These are phyloP conservation scores for Bruchidius siliquastri DNA, from an alignment of 2,888 invertebrate species.

Conservation along the genomic window DNA sequence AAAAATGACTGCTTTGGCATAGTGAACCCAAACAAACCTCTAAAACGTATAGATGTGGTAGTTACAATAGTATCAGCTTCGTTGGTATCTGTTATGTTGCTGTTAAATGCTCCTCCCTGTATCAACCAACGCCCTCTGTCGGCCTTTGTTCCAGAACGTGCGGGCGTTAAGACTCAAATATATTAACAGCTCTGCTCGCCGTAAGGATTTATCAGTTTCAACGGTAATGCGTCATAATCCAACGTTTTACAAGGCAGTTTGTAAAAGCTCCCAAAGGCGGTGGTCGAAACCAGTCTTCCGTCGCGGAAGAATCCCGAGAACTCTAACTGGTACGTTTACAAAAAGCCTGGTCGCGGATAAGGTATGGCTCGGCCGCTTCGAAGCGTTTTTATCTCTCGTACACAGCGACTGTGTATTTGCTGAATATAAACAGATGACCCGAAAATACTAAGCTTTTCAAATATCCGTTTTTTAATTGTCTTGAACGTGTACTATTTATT, in stretches of 20 bases:
- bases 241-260: background rate
- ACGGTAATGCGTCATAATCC: background rate
- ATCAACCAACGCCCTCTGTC: background rate
- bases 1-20: no score
- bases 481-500: no score
- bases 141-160: background rate
- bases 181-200: background rate
- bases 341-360: background rate
- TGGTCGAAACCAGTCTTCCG: background rate
- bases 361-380: background rate
- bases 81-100: no score
- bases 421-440: background rate
- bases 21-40: no score
- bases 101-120: no score
- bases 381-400: background rate
- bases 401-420: background rate
- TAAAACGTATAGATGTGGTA: no score
- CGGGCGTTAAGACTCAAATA: background rate
- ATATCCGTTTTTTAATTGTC: background rate
- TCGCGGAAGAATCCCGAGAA: background rate
- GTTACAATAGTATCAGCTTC: no score
- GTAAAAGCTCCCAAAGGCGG: background rate
- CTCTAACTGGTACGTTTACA: background rate
- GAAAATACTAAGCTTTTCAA: background rate
- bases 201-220: background rate